These are phyloP conservation scores for Tachina lurida DNA, from an alignment of 2,888 invertebrate species.

Conservation along the genomic window DNA sequence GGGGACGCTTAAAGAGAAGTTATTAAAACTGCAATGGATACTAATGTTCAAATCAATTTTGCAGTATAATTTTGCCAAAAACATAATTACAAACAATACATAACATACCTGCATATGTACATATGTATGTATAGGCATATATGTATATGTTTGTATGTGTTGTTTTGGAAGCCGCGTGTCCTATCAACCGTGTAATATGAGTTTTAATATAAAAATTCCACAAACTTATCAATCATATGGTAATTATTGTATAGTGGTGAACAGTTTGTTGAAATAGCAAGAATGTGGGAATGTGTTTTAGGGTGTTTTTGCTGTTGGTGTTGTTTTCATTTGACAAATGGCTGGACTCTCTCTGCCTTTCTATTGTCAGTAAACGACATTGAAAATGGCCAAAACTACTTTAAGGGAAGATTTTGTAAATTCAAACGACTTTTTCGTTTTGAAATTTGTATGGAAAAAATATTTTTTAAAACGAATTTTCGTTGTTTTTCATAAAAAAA, in stretches of 20 bases:
- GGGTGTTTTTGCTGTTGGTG: too few relatives aligned
- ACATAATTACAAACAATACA: conserved; percentile 40
- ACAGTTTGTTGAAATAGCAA: neutral
- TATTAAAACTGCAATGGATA: conserved; percentile 63
- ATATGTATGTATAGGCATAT: neutral
- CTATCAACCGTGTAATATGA: conserved; percentile 52
- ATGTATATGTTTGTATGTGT: neutral
- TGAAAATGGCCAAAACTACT: too few relatives aligned
- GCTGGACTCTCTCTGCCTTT: neutral
- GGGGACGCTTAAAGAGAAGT: conserved; percentile 41
- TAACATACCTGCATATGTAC: neutral
- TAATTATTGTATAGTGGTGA: conserved; percentile 15
- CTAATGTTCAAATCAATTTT: conserved; percentile 47
- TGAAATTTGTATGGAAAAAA: too few relatives aligned
- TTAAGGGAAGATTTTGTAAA: too few relatives aligned
- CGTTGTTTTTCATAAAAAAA: too few relatives aligned
- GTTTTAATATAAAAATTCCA: conserved; percentile 70
- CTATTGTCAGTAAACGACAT: too few relatives aligned
- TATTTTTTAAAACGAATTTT: too few relatives aligned
- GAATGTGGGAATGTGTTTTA: too few relatives aligned
- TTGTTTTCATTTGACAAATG: neutral
- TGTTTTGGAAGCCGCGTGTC: conserved; percentile 37
- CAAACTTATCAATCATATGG: conserved; percentile 65
- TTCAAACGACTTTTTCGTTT: too few relatives aligned
- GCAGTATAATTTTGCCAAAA: conserved; percentile 43